Evolutionary conservation across 2,888 invertebrate genomes (phyloP), one percentile per base, ranked within the genome.

Genomic region (Dolomedes plantarius): DNA sequence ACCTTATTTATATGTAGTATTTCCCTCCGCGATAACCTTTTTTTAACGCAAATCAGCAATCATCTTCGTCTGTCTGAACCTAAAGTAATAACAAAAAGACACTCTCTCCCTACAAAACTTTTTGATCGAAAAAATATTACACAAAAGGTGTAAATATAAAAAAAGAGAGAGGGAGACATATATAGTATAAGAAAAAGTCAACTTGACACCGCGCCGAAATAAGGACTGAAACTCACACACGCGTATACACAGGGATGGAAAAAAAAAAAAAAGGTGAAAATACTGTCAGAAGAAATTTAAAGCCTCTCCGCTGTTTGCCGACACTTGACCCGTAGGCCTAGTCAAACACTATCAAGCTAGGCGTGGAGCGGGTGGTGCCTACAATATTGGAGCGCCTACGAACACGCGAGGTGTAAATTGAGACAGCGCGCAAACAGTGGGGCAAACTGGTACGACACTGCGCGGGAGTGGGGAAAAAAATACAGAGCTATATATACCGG

Each of bases 291-390:
- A 56, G 73, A 68, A 74, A 68, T 81, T 81, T 81, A 81, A 85
- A 77, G 75, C 71, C 76, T 56, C 36, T 71, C 28, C 46, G 16
- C 36, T 83, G 41, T 83, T 83, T 83, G 29, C 77, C 73, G 83
- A 67, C 72, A 85, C 83, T 77, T 85, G 83, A 85, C 83, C 83
- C 83, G 64, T 73, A 85, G 83, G 83, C 83, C 56, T 85, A 72
- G 72, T 72, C 77, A 85, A 85, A 85, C 83, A 83, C 67, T 56
- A 83, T 83, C 69, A 83, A 50, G 50, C 46, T 46, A 76, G 82
- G 82, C 65, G 82, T 83, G 76, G 71, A 76, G 71, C 76, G 46
- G 82, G 82, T 29, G 68, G 62, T 69, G 50, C 65, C 67, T 27
- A 83, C 82, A 83, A 76, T 76, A 83, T 83, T 83, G 75, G 39